Conservation (phyloP, 2,888 invertebrate genomes). For the Sturmia bella region DNA sequence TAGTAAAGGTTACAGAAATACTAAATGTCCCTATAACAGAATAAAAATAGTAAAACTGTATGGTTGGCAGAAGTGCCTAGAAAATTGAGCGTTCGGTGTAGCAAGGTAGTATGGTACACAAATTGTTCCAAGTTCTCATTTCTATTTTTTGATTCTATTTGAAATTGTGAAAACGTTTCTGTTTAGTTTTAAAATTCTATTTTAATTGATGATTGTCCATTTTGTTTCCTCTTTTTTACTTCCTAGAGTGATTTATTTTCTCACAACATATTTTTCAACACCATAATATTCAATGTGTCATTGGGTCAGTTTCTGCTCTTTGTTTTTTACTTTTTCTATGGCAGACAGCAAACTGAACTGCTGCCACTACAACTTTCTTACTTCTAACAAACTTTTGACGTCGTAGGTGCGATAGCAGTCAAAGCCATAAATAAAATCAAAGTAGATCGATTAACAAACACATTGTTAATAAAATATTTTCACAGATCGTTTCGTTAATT, state of each 20-base stretch:
- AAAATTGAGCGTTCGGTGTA: too few species aligned
- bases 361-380: neutral
- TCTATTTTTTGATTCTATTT: too few species aligned
- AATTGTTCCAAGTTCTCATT: too few species aligned
- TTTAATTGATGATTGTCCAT: slow-evolving; percentile 6
- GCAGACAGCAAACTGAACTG: neutral
- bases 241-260: slow-evolving; percentile 62
- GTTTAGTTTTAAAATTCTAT: neutral
- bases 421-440: slow-evolving; percentile 70
- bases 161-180: too few species aligned
- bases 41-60: too few species aligned
- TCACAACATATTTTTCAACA: slow-evolving; percentile 21
- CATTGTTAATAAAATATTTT: slow-evolving; percentile 69
- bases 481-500: slow-evolving; percentile 70
- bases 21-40: too few species aligned
- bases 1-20: too few species aligned
- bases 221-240: neutral
- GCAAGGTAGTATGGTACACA: too few species aligned
- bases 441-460: slow-evolving; percentile 68
- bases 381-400: slow-evolving; percentile 34
- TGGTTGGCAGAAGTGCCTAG: too few species aligned
- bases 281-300: slow-evolving; percentile 57
- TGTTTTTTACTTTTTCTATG: slow-evolving; percentile 7
- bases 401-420: slow-evolving; percentile 30
- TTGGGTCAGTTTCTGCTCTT: slow-evolving; percentile 26